Conservation (phyloP, 1,140 invertebrate genomes). For the Coenobita brevimanus region DNA sequence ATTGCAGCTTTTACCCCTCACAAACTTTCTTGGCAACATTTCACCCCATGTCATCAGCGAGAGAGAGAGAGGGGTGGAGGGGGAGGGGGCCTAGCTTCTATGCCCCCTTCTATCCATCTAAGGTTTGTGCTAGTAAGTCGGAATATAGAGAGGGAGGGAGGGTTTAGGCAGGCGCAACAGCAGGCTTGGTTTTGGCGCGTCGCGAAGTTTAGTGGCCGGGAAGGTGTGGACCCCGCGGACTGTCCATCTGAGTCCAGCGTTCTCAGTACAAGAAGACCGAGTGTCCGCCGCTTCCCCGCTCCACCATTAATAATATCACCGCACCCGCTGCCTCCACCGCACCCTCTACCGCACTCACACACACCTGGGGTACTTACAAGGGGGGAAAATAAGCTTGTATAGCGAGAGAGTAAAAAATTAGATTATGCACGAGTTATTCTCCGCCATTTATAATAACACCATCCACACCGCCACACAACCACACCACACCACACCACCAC, state of each 20-base stretch:
- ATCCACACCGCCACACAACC: too few relatives aligned
- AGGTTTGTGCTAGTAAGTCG: too few relatives aligned
- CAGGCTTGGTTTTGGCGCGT: slow-evolving; percentile 26
- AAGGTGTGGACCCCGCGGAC: slow-evolving; percentile 31
- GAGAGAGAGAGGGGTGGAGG: too few relatives aligned
- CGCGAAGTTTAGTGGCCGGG: slow-evolving; percentile 43
- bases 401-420: too few relatives aligned
- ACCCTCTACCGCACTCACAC: not conserved
- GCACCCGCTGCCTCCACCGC: not conserved
- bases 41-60: not conserved
- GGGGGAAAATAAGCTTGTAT: too few relatives aligned
- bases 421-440: too few relatives aligned
- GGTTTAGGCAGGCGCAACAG: not conserved
- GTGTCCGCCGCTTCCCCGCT: not conserved
- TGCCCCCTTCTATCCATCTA: too few relatives aligned
- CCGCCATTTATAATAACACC: too few relatives aligned
- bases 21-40: slow-evolving; percentile 52
- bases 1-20: slow-evolving; percentile 43
- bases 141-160: not conserved
- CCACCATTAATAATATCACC: slow-evolving; percentile 25
- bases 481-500: too few relatives aligned
- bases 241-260: slow-evolving; percentile 52
- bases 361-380: too few relatives aligned
- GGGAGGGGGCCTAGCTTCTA: too few relatives aligned
- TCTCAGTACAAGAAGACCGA: slow-evolving; percentile 41